Conservation (phyloP, 2,113 vertebrate genomes). For the Leptosomus discolor region DNA sequence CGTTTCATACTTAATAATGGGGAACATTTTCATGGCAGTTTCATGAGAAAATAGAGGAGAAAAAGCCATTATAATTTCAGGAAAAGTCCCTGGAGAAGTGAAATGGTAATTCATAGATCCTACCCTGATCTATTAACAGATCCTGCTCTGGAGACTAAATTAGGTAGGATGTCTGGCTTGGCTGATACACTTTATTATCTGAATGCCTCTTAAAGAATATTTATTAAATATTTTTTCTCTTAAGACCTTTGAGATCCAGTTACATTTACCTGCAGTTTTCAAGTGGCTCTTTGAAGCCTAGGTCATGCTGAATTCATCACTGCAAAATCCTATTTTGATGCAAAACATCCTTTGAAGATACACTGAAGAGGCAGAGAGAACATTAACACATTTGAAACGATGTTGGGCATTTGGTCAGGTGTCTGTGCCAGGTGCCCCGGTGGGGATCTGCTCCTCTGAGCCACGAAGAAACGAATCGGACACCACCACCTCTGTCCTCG, state of each 20-base stretch:
- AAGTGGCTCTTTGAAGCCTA: not conserved
- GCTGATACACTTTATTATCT: not conserved
- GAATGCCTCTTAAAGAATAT: not conserved
- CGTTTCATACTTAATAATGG: not conserved
- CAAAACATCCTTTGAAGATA: not conserved
- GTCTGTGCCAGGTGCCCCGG: accelerated
- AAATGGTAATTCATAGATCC: constrained; percentile 32
- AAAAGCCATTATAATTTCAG: constrained; percentile 16
- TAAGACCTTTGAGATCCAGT: not conserved
- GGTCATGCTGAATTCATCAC: not conserved
- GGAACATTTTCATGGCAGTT: constrained; percentile 27
- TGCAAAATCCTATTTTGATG: not conserved
- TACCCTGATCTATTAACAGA: not conserved
- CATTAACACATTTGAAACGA: accelerated
- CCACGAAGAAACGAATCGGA: not conserved
- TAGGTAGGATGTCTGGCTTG: not conserved
- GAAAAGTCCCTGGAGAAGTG: constrained; percentile 2
- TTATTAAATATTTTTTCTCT: not conserved
- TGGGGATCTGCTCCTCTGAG: accelerated
- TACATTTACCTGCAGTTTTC: not conserved
- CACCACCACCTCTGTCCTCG: accelerated
- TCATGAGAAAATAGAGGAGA: not conserved
- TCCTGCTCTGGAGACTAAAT: not conserved
- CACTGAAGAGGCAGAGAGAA: not conserved
- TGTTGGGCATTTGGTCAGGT: accelerated